Base-by-base conservation (phyloP, 2,797 vertebrate genomes). In the Pangasius mekongensis region DNA sequence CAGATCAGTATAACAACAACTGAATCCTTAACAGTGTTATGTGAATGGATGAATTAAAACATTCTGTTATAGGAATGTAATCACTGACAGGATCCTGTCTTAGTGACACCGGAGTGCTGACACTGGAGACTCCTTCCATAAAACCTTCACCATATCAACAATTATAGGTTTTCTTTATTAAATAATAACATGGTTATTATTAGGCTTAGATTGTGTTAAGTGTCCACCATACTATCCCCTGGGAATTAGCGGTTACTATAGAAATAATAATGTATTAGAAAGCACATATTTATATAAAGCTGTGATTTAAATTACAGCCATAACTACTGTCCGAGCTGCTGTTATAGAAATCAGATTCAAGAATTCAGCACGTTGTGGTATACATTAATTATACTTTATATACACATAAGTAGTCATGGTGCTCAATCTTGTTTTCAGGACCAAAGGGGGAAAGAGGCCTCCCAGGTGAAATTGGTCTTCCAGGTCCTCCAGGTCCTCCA, bases 401-500 rank as follows among this genome's bases (percentile, higher is more conserved):
- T 18, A 30, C n/a, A 78, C 49, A 54, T 22, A 81, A 24, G 2
- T 81, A 69, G 16, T 56, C 24, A 33, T 84, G 64, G n/a, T 69
- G n/a, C 22, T 39, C 39, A 24, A 58, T 30, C 56, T 62, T 27
- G 3, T 54, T 83, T 69, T 30, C 56, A 89, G 88, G 88, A 11
- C 56, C 67, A 30, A 89, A 89, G 56, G 88, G 88, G 5, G 67
- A 86, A 49, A 78, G 86, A 30, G 91, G 91, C 43, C 33, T 88
- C 43, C 90, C 91, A 81, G 92, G 92, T 90, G 84, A 88, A 87
- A 86, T 66, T 30, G 88, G 88, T 22, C 43, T 86, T 80, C 82
- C 82, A 52, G 85, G 85, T 54, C 60, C 47, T 7, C 84, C 87
- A 20, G 87, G 87, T n/a, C 83, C 83, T 30, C 87, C 74, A 49